phyloP scores from a whole-genome alignment of 2,888 invertebrate species.

The Caenorhabditis angaria region DNA sequence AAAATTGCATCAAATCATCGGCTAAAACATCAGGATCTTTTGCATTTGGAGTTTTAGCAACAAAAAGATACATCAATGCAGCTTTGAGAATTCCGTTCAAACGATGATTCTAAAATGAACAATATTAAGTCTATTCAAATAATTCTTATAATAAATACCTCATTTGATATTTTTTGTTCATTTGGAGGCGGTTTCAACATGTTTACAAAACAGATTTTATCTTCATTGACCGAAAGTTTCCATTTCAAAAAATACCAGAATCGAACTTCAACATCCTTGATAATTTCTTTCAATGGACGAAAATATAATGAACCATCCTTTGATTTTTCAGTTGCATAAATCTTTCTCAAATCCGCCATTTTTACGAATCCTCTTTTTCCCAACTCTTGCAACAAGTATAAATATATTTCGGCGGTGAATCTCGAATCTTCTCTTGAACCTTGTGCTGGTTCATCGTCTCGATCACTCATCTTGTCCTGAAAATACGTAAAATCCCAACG shows the following conservation, averaged over 20 bases:
- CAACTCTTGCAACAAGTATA: conserved; percentile 19
- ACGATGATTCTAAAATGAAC: conserved; percentile 2
- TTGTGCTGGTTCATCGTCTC: conserved; percentile 16
- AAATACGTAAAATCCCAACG: too few species aligned
- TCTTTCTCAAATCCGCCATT: conserved; percentile 22
- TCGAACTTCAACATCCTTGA: conserved; percentile 7
- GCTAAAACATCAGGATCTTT: conserved; percentile 17
- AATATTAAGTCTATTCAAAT: background rate
- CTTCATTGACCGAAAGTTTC: conserved; percentile 7
- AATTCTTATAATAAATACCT: background rate
- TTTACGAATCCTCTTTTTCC: conserved; percentile 29
- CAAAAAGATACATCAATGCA: conserved; percentile 31
- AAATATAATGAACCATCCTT: conserved; percentile 19
- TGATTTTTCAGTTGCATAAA: conserved; percentile 11
- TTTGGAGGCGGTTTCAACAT: conserved; percentile 5
- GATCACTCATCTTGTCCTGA: conserved; percentile 15
- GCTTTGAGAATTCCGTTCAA: conserved; percentile 20
- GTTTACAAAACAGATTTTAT: conserved; percentile 5
- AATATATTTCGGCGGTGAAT: conserved; percentile 24
- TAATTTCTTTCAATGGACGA: conserved; percentile 12
- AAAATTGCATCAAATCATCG: conserved; percentile 27
- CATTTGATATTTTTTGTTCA: background rate
- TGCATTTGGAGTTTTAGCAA: conserved; percentile 24
- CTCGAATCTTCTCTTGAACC: conserved; percentile 27
- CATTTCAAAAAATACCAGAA: conserved; percentile 5